These are phyloP conservation scores for Chondrilla cf. caribensis DNA, from an alignment of 37 sponge, comb jelly and placozoan species.

Conservation along the genomic window DNA sequence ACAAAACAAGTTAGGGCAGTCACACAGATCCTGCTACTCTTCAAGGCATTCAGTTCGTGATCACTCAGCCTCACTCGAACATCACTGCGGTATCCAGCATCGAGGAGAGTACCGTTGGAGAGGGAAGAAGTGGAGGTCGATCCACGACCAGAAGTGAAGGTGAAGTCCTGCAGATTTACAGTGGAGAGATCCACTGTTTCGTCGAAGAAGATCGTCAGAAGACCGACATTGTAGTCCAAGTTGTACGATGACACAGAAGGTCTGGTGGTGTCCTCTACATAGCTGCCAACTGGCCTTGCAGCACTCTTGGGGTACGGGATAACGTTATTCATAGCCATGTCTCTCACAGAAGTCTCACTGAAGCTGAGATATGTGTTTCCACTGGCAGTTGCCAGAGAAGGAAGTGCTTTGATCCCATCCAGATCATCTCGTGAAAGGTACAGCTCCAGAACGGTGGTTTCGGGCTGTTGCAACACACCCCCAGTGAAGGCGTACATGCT, in stretches of 20 bases:
- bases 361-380: conserved; percentile 77
- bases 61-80: conserved; percentile 37
- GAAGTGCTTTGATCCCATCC: conserved; percentile 49
- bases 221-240: conserved; percentile 59
- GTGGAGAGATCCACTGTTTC: conserved; percentile 61
- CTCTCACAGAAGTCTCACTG: conserved; percentile 50
- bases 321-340: conserved; percentile 67
- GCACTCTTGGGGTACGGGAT: conserved; percentile 47
- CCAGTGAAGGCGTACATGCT: conserved; percentile 33
- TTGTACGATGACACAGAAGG: conserved; percentile 52
- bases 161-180: conserved; percentile 27
- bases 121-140: conserved; percentile 14
- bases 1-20: conserved; percentile 16
- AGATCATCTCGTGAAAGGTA: conserved; percentile 40
- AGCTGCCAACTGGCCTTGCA: conserved; percentile 36
- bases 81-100: conserved; percentile 32
- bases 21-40: conserved; percentile 50
- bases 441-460: conserved; percentile 49
- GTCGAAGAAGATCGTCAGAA: conserved; percentile 64
- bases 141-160: conserved; percentile 23
- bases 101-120: background rate
- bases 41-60: conserved; percentile 76
- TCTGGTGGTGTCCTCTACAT: conserved; percentile 46
- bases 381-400: conserved; percentile 42
- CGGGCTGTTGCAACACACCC: conserved; percentile 29